phyloP scores from a whole-genome alignment of 2,113 vertebrate species.

The Chrysemys picta region DNA sequence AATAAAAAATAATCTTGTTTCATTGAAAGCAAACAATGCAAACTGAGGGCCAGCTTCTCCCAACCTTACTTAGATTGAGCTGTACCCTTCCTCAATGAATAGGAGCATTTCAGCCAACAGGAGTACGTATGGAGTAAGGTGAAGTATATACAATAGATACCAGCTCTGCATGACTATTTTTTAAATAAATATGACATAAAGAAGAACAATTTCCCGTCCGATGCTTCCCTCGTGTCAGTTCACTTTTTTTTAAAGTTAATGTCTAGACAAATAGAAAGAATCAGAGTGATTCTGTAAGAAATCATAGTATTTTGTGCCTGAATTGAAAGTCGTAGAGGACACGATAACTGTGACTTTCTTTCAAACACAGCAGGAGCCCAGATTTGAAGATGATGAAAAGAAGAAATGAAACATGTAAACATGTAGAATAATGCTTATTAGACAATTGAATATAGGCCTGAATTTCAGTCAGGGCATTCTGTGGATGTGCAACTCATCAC shows the following conservation, averaged over 20 bases:
- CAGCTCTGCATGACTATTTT: neutral
- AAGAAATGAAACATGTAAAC: neutral
- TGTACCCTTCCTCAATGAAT: neutral
- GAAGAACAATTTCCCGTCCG: neutral
- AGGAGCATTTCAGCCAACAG: neutral
- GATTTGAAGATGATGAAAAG: neutral
- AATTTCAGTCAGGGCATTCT: neutral
- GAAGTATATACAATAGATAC: neutral
- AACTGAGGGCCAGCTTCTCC: neutral
- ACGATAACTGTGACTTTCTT: neutral
- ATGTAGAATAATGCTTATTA: neutral
- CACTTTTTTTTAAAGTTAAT: slow-evolving; percentile 12
- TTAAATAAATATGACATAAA: neutral
- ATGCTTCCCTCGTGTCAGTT: neutral
- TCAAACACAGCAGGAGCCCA: neutral
- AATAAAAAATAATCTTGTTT: neutral
- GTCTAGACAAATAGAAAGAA: neutral
- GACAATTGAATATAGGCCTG: neutral
- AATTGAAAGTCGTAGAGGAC: neutral
- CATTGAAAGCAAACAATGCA: neutral
- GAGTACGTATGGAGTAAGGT: neutral
- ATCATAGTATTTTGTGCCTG: neutral
- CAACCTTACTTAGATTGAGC: neutral
- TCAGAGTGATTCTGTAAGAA: neutral
- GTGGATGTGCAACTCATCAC: neutral